These are phyloP conservation scores for Hoplias malabaricus DNA, from an alignment of 2,113 vertebrate species.

Conservation along the genomic window DNA sequence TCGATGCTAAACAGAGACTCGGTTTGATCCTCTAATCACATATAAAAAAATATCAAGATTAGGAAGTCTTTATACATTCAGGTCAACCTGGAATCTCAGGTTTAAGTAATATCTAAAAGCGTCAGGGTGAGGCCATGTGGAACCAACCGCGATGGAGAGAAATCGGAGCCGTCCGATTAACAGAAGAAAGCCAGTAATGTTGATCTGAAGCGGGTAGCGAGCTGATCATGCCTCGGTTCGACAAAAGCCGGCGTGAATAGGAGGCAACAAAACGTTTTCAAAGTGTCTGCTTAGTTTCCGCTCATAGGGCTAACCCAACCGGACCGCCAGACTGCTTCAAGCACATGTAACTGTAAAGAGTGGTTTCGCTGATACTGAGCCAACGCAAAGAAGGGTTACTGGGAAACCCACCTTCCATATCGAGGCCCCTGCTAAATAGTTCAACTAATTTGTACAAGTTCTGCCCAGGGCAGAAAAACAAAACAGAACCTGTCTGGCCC, in stretches of 20 bases:
- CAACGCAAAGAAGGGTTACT: not conserved
- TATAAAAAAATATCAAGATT: constrained; percentile 75
- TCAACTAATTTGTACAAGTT: constrained; percentile 29
- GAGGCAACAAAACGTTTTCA: not conserved
- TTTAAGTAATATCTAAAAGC: constrained; percentile 71
- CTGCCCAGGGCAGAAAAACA: constrained; percentile 49
- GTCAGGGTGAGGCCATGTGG: constrained; percentile 69
- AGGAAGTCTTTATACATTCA: constrained; percentile 76
- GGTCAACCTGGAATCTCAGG: constrained; percentile 75
- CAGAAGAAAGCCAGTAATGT: constrained; percentile 15
- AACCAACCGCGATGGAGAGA: constrained; percentile 68
- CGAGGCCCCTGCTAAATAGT: not conserved
- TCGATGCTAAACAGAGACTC: constrained; percentile 73
- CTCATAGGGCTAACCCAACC: not conserved
- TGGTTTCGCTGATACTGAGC: constrained; percentile 10
- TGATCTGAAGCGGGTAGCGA: constrained; percentile 9
- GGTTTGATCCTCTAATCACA: constrained; percentile 72
- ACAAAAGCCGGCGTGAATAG: not conserved
- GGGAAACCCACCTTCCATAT: constrained; percentile 15
- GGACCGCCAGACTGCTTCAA: not conserved
- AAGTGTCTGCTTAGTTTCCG: not conserved
- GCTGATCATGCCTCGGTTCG: constrained; percentile 9
- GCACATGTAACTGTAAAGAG: constrained; percentile 20
- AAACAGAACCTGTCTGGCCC: constrained; percentile 52
- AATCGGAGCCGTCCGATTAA: constrained; percentile 67